Evolutionary conservation across 2,888 invertebrate genomes (phyloP).

Genomic region (Campopleginae sp.): DNA sequence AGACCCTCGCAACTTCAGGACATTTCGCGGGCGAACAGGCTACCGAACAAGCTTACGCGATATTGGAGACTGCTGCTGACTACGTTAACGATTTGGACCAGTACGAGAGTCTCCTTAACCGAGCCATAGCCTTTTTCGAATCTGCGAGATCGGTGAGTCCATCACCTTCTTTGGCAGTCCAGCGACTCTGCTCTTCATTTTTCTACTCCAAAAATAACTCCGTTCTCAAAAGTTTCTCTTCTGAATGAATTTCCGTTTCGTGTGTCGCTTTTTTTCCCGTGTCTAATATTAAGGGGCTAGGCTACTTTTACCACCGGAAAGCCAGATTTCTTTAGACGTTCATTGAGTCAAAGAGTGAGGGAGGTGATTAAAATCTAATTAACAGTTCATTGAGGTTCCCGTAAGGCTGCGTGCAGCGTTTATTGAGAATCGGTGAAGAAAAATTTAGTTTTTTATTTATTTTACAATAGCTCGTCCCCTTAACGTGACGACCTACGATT

Average conservation of each 20-base stretch:
- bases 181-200: neutral
- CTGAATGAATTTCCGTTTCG: neutral
- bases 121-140: constrained; percentile 90
- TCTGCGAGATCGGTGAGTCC: constrained; percentile 87
- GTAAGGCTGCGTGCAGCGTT: no score
- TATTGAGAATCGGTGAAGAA: no score
- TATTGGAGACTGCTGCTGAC: constrained; percentile 88
- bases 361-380: no score
- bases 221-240: neutral
- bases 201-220: neutral
- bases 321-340: no score
- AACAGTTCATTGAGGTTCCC: no score
- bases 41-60: constrained; percentile 88
- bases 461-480: no score
- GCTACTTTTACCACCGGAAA: no score
- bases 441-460: no score
- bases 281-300: no score
- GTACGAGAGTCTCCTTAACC: constrained; percentile 88
- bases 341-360: no score
- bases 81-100: constrained; percentile 90
- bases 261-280: no score
- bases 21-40: constrained; percentile 90
- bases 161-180: neutral
- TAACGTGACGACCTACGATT: no score
- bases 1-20: constrained; percentile 89